Conservation (phyloP, 2,888 invertebrate genomes). For the Galerucella pusilla region DNA sequence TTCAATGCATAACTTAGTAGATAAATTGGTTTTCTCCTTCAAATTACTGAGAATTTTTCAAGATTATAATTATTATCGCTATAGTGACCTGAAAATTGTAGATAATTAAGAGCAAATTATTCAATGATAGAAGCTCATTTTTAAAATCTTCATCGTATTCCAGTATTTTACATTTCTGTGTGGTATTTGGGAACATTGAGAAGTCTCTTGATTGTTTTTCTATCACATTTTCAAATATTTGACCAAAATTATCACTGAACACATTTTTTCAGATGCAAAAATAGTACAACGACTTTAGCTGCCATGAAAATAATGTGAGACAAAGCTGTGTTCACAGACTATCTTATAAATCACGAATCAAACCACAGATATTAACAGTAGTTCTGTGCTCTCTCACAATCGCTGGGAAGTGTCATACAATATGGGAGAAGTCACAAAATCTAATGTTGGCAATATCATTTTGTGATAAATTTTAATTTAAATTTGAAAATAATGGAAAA, state of each 20-base stretch:
- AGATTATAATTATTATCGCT: conserved; percentile 13
- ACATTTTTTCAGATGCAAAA: not conserved
- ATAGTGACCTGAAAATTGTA: conserved; percentile 21
- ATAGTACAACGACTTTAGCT: not conserved
- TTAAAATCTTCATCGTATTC: not conserved
- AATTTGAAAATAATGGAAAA: no score
- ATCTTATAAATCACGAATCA: no score
- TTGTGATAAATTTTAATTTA: no score
- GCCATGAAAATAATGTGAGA: not conserved
- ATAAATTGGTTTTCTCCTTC: not conserved
- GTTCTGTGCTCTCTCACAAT: no score
- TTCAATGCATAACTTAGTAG: not conserved
- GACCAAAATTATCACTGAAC: no score
- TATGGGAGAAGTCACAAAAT: no score
- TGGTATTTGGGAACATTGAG: not conserved
- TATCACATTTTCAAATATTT: no score
- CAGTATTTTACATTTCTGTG: not conserved
- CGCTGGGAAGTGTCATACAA: no score
- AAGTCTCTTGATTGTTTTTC: no score
- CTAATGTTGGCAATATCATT: no score
- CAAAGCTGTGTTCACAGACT: not conserved
- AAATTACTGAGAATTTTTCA: conserved; percentile 6
- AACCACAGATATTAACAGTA: no score
- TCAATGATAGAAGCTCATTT: not conserved
- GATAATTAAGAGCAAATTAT: not conserved